Evolutionary conservation across 2,113 vertebrate species (phyloP).

Genomic region (Tetrax tetrax): DNA sequence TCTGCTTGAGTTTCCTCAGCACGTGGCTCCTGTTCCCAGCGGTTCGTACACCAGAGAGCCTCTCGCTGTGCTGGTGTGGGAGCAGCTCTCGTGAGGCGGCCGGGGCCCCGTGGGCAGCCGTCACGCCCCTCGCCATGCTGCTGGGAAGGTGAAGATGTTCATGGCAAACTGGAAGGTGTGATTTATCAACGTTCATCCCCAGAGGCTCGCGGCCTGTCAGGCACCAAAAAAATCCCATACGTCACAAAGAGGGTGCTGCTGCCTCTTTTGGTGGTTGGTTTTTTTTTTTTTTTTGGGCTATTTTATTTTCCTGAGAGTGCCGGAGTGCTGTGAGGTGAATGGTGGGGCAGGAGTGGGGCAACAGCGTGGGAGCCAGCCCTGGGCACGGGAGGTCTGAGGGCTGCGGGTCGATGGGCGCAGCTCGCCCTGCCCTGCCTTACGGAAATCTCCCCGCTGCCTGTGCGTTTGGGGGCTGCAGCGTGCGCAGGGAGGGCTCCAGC

Average conservation of each 20-base stretch:
- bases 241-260: not conserved
- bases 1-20: not conserved
- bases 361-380: too few species aligned
- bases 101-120: not conserved
- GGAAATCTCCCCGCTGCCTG: not conserved
- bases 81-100: not conserved
- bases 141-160: not conserved
- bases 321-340: rapidly evolving
- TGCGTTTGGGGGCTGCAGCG: rapidly evolving
- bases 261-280: too few species aligned
- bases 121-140: rapidly evolving
- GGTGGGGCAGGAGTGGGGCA: not conserved
- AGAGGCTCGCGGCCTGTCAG: constrained; percentile 32
- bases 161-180: constrained; percentile 37
- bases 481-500: not conserved
- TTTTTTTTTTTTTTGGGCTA: not conserved
- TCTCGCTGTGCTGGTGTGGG: not conserved
- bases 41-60: not conserved
- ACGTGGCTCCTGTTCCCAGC: not conserved
- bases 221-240: constrained; percentile 33
- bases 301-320: not conserved
- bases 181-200: constrained; percentile 66
- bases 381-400: not conserved
- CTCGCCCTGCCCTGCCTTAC: rapidly evolving
- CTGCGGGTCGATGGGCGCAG: rapidly evolving